phyloP scores from a whole-genome alignment of 2,797 vertebrate genomes.

The Lemur catta region DNA sequence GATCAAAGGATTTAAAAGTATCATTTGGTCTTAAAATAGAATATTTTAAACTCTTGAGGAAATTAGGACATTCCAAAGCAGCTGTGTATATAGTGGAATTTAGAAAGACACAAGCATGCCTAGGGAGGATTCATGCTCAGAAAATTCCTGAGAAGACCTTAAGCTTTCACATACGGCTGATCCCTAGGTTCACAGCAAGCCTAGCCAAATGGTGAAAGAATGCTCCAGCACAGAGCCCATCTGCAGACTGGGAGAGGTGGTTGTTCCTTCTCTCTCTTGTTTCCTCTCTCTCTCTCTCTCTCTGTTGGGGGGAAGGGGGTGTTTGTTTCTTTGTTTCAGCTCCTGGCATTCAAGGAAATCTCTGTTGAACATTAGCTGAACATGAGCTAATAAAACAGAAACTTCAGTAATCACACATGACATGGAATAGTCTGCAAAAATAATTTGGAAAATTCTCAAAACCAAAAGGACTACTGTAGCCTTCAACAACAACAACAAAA shows the following conservation, averaged over 20 bases:
- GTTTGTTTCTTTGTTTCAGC: background rate
- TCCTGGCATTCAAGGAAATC: background rate
- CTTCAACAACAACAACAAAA: background rate
- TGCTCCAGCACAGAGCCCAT: background rate
- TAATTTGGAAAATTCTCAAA: background rate
- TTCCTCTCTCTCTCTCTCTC: background rate
- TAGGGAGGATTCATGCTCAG: background rate
- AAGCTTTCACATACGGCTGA: background rate
- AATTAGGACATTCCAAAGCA: background rate
- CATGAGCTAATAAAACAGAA: background rate
- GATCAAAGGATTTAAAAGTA: slow-evolving; percentile 20
- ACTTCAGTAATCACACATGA: background rate
- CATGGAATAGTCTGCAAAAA: background rate
- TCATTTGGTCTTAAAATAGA: slow-evolving; percentile 15
- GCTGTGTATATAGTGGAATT: background rate
- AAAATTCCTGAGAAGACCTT: background rate
- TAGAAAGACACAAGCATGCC: background rate
- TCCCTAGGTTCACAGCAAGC: background rate
- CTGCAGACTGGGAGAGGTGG: background rate
- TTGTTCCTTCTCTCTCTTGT: background rate
- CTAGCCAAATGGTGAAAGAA: background rate
- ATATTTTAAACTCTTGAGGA: background rate
- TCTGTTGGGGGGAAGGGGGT: background rate
- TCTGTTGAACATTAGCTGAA: background rate
- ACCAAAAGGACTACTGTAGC: background rate